Percentiles rank a stretch among this genome's conserved stretches.
Evolutionary conservation across 2,888 invertebrate species (phyloP).

Genomic region (Pegoplata infirma): DNA sequence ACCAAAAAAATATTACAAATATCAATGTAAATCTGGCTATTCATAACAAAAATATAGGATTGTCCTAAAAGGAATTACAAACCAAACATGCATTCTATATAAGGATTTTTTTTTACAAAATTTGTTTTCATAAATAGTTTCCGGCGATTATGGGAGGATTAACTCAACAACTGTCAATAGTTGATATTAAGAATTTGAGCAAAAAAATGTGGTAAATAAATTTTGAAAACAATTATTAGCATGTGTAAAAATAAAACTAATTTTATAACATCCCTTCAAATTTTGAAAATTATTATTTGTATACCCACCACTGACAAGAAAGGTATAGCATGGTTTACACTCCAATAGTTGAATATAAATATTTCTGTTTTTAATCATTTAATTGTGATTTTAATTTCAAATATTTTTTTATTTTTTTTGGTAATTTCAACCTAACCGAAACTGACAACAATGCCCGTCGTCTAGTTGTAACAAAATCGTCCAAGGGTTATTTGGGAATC

Average conservation of each 20-base stretch:
- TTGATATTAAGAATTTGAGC: neutral
- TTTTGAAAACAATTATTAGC: neutral
- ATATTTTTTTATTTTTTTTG: no score
- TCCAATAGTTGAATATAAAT: no score
- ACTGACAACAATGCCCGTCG: no score
- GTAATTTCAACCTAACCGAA: no score
- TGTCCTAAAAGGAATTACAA: slow-evolving; percentile 9
- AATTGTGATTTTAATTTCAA: no score
- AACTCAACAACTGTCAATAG: slow-evolving; percentile 35
- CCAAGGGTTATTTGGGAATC: no score
- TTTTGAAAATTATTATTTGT: no score
- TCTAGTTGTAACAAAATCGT: no score
- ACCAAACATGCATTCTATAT: neutral
- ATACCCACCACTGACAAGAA: no score
- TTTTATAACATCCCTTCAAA: neutral
- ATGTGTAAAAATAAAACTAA: neutral
- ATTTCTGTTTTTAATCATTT: no score
- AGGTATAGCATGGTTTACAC: no score
- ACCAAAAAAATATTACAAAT: slow-evolving; percentile 12
- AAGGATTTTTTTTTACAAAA: slow-evolving; percentile 8
- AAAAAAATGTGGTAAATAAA: neutral
- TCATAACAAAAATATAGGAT: slow-evolving; percentile 8
- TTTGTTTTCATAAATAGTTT: slow-evolving; percentile 24
- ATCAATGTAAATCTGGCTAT: slow-evolving; percentile 16
- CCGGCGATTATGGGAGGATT: slow-evolving; percentile 34